Base-by-base conservation (phyloP, 1,140 invertebrate species). In the Lordiphosa collinella region DNA sequence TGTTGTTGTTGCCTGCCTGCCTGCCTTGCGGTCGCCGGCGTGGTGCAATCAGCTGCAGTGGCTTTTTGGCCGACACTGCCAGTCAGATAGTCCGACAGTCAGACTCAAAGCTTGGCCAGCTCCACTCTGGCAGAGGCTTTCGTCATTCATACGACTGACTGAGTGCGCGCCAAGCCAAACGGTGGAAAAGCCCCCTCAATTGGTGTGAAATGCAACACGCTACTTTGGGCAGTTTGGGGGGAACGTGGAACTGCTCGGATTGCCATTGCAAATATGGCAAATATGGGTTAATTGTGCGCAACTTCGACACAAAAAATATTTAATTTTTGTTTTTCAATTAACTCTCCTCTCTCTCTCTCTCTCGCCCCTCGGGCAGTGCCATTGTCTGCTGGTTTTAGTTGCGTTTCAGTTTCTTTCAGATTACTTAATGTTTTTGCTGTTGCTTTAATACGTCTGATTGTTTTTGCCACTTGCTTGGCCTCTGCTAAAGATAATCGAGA, bases 181-280 rank as follows among this genome's bases (percentile, higher is more conserved):
- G 69, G 25, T 48, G 48, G 46, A 50, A 63, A 76, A 66, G 63
- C 70, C 59, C 52, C 40, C 72, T 31, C 61, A 84, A 68, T 65
- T 84, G 79, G 78, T 84, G 78, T 84, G 78, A 84, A 84, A 84
- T 84, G 72, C 78, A 84, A 78, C 79, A 84, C 74, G 78, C 72
- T 59, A 32, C 47, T 36, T 8, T n/a, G 4, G 35, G 25, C 5
- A 29, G 11, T n/a, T 25, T 31, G 12, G 7, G 7, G 35, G 18
- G 11, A 25, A 29, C 22, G 18, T 7, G 40, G 31, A 11, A 47
- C 38, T 13, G 16, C 32, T 57, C 14, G 58, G 57, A 41, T 82
- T 82, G 37, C 59, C 72, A 34, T 84, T 61, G 63, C 48, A 76
- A 70, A 59, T 55, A 59, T 37, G 41, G 36, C 35, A 84, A 62